Base-by-base conservation (phyloP, 2,113 vertebrate species). In the Cynocephalus volans region DNA sequence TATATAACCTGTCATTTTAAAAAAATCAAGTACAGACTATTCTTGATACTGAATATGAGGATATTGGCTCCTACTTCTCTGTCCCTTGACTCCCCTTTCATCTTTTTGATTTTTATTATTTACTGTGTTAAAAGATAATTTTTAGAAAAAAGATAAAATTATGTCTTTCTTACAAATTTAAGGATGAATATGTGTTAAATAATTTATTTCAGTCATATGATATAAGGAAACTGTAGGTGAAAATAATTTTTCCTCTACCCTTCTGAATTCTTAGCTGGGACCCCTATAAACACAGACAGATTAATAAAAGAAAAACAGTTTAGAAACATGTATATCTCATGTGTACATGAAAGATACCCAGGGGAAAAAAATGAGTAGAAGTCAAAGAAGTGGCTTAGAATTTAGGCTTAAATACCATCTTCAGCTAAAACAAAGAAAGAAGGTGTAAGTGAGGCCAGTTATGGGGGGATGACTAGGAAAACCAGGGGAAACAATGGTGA, bases 81-180 rank as follows among this genome's bases (percentile, higher is more conserved):
- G 50, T 90, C 33, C 19, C 64, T 85, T 81, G 28, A 67, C 21
- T 96, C 80, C 23, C 11, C 1, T 1, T 28, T 81, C 21, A 41
- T 92, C 6, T 41, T 95, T 89, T 73, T 18, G 19, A 81, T 48
- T 87, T 96, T 95, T 70, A 13, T 83, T 50, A n/a, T 64, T 65
- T 86, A 54, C 41, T 90, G 26, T 56, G 2, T 82, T 97, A 58
- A 84, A 77, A 77, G 76, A 81, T 85, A 81, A 36, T 90, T 90
- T 92, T 92, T 48, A 83, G n/a, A 77, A 58, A 83, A 93, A 65
- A 41, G 26, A 21, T 41, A 50, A 94, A 73, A 56, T 82, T 8
- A 0, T 93, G 31, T 79, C 50, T 92, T 92, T 89, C 31, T 77
- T 60, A 60, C 17, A 94, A 50, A 67, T 83, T 90, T 75, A 65